Percentiles rank a stretch among this genome's conserved stretches.
Evolutionary conservation across 2,113 vertebrate genomes (phyloP).

Genomic region (Perognathus longimembris): DNA sequence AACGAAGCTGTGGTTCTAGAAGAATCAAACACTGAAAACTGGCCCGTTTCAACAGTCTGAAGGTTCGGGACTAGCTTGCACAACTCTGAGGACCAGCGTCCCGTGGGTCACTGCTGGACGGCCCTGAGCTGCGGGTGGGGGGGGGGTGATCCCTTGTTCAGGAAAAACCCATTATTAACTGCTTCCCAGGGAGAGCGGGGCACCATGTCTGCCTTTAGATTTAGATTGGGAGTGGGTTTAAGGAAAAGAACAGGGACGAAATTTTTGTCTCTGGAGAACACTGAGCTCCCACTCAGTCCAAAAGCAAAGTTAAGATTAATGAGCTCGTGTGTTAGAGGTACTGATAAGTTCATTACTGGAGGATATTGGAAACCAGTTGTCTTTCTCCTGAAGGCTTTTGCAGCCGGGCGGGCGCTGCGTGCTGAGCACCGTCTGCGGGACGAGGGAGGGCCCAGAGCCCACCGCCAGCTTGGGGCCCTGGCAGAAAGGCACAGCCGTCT

Average conservation of each 20-base stretch:
- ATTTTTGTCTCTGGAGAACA: slow-evolving; percentile 65
- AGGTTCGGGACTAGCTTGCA: too few species aligned
- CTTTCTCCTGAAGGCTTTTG: slow-evolving; percentile 74
- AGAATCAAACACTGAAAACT: background rate
- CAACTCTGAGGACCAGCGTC: too few species aligned
- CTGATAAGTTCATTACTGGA: slow-evolving; percentile 79
- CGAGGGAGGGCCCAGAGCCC: too few species aligned
- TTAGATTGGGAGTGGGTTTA: slow-evolving; percentile 69
- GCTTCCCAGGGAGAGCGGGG: slow-evolving; percentile 60
- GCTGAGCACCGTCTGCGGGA: too few species aligned
- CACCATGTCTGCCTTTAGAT: slow-evolving; percentile 49
- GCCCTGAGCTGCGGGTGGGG: too few species aligned
- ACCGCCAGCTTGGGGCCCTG: fast-evolving
- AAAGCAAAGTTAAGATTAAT: slow-evolving; percentile 80
- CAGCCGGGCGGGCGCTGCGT: too few species aligned
- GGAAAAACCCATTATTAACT: slow-evolving; percentile 61
- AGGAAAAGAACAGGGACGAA: slow-evolving; percentile 74
- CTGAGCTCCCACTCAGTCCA: slow-evolving; percentile 64
- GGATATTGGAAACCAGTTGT: slow-evolving; percentile 69
- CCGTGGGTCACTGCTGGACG: too few species aligned
- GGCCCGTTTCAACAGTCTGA: background rate
- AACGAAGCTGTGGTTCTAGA: background rate
- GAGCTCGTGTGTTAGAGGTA: slow-evolving; percentile 75
- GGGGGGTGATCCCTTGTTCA: too few species aligned
- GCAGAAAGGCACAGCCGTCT: background rate